Conservation (phyloP, 2,797 vertebrate genomes). For the Denticeps clupeoides region DNA sequence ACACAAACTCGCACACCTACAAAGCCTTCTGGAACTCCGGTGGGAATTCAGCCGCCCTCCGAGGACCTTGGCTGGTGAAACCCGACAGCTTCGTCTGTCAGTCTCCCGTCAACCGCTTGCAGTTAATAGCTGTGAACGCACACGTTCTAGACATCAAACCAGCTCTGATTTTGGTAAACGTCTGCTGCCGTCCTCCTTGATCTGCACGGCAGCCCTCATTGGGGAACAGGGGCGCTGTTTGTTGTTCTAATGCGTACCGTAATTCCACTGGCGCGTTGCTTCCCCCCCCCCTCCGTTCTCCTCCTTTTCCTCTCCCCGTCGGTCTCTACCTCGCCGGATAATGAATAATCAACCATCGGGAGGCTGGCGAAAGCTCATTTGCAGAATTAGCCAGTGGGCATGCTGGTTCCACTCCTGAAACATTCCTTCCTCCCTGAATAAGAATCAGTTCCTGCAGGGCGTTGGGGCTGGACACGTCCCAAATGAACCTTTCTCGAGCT, state of each 20-base stretch:
- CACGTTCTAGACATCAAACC: background rate
- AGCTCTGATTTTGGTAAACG: background rate
- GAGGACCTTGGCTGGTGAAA: background rate
- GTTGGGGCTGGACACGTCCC: background rate
- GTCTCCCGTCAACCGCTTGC: background rate
- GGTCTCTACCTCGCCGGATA: too few species aligned
- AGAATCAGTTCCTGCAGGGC: background rate
- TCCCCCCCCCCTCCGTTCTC: too few species aligned
- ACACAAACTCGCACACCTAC: background rate
- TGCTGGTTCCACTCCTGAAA: too few species aligned
- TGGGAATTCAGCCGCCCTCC: background rate
- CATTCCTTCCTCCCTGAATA: background rate
- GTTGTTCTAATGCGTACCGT: background rate
- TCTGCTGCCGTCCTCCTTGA: background rate
- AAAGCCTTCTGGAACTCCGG: background rate
- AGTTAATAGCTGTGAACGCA: background rate
- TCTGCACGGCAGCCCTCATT: background rate
- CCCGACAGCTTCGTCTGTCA: background rate
- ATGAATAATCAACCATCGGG: background rate
- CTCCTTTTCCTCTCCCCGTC: too few species aligned
- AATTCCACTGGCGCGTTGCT: slow-evolving; percentile 3
- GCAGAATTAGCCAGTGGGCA: too few species aligned
- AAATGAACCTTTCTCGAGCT: background rate
- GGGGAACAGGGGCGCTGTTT: background rate
- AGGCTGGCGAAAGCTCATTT: slow-evolving; percentile 5